These are phyloP conservation scores for Xanthorhoe spadicearia DNA, from an alignment of 2,888 invertebrate genomes.

Conservation along the genomic window DNA sequence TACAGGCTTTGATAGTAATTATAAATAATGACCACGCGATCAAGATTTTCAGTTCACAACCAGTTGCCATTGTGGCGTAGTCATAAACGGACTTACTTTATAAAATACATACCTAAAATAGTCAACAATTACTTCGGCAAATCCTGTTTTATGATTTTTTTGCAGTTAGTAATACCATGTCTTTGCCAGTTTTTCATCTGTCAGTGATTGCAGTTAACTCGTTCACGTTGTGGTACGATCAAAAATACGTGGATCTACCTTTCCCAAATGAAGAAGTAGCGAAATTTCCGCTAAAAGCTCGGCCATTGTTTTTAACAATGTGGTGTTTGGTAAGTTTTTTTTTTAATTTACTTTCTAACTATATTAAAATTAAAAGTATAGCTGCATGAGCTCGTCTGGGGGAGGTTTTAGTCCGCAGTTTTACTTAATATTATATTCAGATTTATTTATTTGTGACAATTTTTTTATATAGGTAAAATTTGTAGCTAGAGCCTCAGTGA, in stretches of 20 bases:
- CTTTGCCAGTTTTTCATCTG: constrained; percentile 60
- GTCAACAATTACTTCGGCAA: not conserved
- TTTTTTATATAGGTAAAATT: too few relatives aligned
- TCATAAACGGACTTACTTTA: not conserved
- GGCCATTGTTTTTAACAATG: constrained; percentile 65
- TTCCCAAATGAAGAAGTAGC: constrained; percentile 55
- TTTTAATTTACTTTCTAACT: not conserved
- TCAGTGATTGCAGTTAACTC: constrained; percentile 55
- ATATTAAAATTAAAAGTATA: too few relatives aligned
- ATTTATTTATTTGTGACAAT: too few relatives aligned
- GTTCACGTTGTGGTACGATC: constrained; percentile 67
- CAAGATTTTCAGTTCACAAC: not conserved
- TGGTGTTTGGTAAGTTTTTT: constrained; percentile 69
- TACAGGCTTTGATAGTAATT: not conserved
- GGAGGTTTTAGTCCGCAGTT: too few relatives aligned
- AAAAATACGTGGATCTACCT: constrained; percentile 63
- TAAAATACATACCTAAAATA: not conserved
- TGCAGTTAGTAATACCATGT: constrained; percentile 11
- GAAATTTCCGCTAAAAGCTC: constrained; percentile 60
- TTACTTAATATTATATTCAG: too few relatives aligned
- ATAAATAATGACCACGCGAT: not conserved
- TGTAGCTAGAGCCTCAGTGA: too few relatives aligned
- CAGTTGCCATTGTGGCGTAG: not conserved
- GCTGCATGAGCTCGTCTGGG: too few relatives aligned
- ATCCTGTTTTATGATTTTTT: not conserved